Evolutionary conservation across 2,113 vertebrate genomes (phyloP).

Genomic region (Entomyzon cyanotis): DNA sequence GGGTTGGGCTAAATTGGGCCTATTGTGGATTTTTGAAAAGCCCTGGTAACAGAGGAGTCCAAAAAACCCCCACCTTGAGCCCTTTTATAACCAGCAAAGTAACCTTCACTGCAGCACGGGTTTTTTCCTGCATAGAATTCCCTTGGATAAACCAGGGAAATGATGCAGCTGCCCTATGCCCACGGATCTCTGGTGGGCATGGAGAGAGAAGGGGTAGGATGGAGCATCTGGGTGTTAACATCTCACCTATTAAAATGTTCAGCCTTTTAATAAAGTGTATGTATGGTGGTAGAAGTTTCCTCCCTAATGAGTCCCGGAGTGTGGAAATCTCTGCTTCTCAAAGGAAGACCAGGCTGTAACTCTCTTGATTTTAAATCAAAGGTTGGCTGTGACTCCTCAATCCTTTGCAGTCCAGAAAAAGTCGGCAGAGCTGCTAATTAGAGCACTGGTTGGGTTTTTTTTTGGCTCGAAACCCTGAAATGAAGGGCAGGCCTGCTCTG

Average conservation of each 20-base stretch:
- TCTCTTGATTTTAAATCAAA: slow-evolving; percentile 58
- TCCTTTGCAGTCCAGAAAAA: slow-evolving; percentile 22
- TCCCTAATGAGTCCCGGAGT: slow-evolving; percentile 24
- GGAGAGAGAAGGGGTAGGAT: background rate
- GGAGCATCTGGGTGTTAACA: background rate
- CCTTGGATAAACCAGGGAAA: background rate
- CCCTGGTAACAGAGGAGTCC: background rate
- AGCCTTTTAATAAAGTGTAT: background rate
- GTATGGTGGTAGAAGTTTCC: background rate
- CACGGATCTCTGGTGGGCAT: accelerated
- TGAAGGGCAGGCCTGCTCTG: slow-evolving; percentile 6
- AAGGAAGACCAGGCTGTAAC: slow-evolving; percentile 34
- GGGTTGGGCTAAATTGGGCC: background rate
- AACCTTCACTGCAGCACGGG: background rate
- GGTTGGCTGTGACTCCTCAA: slow-evolving; percentile 19
- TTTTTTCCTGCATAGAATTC: background rate
- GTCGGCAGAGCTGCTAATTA: slow-evolving; percentile 36
- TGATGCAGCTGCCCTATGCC: background rate
- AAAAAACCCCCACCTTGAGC: background rate
- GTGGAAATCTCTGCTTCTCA: slow-evolving; percentile 16
- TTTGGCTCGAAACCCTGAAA: slow-evolving; percentile 13
- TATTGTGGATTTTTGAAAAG: slow-evolving; percentile 31
- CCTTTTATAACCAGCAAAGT: background rate
- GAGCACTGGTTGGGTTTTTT: background rate
- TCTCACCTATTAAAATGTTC: background rate